Base-by-base conservation (phyloP, 2,113 vertebrate genomes). In the Noctilio leporinus region DNA sequence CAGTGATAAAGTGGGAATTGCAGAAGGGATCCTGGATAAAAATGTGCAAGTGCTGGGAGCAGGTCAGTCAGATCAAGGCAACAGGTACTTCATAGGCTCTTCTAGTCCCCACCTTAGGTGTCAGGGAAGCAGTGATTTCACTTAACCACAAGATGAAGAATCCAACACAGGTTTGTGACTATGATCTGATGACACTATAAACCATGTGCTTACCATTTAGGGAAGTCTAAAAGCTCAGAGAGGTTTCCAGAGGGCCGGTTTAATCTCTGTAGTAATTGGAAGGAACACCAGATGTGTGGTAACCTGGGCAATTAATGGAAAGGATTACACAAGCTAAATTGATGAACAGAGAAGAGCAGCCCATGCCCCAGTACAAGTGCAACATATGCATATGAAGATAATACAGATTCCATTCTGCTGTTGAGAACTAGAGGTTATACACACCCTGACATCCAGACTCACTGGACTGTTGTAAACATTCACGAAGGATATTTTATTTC, bases 291-390 rank as follows among this genome's bases (percentile, higher is more conserved):
- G 95, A 95, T 70, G 83, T 89, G 91, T 35, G 90, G 38, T 76
- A 93, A 93, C 89, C 82, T 97, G 85, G 94, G 62, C 3, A 94
- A 89, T 85, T 98, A 97, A 97, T 97, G 97, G 96, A 97, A 97
- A 97, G 75, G 8, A 47, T 96, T 95, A 81, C 91, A 78, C 45
- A 55, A 43, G 90, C 69, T 92, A 90, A 80, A 96, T 19, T 91
- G 93, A 97, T 96, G 95, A 94, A 86, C 20, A 55, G 75, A 97
- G 55, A 6, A 78, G 55, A 4, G 0, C 28, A 78, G 77, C 93
- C 62, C 95, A 67, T 67, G 59, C 0, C 0, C 75, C 80, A 55
- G 55, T 80, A 89, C 89, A 97, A 97, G 92, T 88, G 55, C 92
- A 95, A 95, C 85, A 89, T 86, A 82, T 86, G 67, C 62, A 35